A percentile compares a stretch with the other conserved stretches of the same genome.
Conservation (phyloP, 2,888 invertebrate species). For the Cheilosia urbana region DNA sequence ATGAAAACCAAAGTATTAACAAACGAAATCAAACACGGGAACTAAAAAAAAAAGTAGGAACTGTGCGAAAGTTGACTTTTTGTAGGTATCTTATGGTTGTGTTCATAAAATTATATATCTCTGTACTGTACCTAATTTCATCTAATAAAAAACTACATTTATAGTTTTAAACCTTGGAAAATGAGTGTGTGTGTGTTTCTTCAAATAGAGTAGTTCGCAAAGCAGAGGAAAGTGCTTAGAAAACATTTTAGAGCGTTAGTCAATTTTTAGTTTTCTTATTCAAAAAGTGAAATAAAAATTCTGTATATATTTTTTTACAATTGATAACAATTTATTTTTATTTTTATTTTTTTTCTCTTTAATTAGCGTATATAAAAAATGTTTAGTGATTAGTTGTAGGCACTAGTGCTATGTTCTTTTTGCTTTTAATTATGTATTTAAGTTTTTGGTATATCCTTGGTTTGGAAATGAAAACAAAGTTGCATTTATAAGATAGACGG, state of each 20-base stretch:
- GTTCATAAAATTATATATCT: slow-evolving; percentile 26
- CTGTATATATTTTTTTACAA: slow-evolving; percentile 42
- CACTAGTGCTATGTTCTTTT: slow-evolving; percentile 81
- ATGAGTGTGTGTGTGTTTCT: not conserved
- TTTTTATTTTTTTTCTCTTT: slow-evolving; percentile 52
- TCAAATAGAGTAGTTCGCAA: slow-evolving; percentile 25
- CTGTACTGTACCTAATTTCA: slow-evolving; percentile 13
- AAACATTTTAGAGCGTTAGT: slow-evolving; percentile 21
- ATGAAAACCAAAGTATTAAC: not conserved
- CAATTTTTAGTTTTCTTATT: slow-evolving; percentile 17
- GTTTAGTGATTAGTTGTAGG: slow-evolving; percentile 78
- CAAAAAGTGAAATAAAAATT: slow-evolving; percentile 45
- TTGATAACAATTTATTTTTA: slow-evolving; percentile 56
- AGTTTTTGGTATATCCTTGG: slow-evolving; percentile 64
- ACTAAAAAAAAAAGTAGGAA: slow-evolving; percentile 63
- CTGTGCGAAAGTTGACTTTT: slow-evolving; percentile 67
- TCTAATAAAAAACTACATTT: slow-evolving; percentile 51
- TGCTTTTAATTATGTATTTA: slow-evolving; percentile 41
- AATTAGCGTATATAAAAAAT: slow-evolving; percentile 75
- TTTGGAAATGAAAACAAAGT: slow-evolving; percentile 49
- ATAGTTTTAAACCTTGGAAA: slow-evolving; percentile 23
- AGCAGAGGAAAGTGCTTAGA: slow-evolving; percentile 41
- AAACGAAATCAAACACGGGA: slow-evolving; percentile 38
- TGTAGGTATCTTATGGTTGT: slow-evolving; percentile 38
- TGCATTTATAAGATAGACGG: slow-evolving; percentile 19